phyloP scores from a whole-genome alignment of 2,888 invertebrate species.

The Leptopterna dolabrata region DNA sequence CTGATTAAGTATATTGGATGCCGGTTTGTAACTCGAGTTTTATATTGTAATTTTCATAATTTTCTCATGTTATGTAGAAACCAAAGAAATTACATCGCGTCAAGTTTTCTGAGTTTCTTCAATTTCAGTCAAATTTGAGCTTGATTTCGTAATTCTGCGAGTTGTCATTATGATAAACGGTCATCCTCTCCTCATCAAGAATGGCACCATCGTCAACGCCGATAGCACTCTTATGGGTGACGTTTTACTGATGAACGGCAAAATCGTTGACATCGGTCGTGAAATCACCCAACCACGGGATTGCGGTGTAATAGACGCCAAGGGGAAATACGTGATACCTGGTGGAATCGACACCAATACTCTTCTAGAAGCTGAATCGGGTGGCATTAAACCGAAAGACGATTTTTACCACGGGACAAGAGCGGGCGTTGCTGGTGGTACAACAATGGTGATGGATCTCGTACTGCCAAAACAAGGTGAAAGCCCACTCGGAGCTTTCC shows the following conservation, averaged over 20 bases:
- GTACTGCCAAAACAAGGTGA: constrained; percentile 85
- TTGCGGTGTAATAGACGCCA: constrained; percentile 90
- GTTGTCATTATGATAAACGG: neutral
- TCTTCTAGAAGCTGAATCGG: constrained; percentile 94
- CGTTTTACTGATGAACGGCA: constrained; percentile 95
- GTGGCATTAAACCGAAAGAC: constrained; percentile 84
- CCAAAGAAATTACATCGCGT: no score
- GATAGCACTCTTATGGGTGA: constrained; percentile 89
- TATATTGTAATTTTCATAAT: no score
- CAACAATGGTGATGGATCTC: constrained; percentile 96
- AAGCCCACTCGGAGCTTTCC: constrained; percentile 86
- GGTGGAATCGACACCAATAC: constrained; percentile 98
- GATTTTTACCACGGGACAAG: constrained; percentile 98
- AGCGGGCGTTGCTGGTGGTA: constrained; percentile 97
- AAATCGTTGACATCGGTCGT: constrained; percentile 91
- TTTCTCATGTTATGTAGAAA: no score
- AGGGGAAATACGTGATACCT: constrained; percentile 91
- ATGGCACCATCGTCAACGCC: constrained; percentile 95
- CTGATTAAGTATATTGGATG: no score
- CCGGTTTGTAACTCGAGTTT: no score
- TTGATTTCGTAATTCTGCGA: neutral
- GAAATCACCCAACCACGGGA: constrained; percentile 94
- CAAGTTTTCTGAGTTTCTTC: no score
- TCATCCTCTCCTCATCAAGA: constrained; percentile 82
- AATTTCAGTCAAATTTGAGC: neutral